phyloP scores from a whole-genome alignment of 1,140 invertebrate genomes.

The Nasonia vitripennis region DNA sequence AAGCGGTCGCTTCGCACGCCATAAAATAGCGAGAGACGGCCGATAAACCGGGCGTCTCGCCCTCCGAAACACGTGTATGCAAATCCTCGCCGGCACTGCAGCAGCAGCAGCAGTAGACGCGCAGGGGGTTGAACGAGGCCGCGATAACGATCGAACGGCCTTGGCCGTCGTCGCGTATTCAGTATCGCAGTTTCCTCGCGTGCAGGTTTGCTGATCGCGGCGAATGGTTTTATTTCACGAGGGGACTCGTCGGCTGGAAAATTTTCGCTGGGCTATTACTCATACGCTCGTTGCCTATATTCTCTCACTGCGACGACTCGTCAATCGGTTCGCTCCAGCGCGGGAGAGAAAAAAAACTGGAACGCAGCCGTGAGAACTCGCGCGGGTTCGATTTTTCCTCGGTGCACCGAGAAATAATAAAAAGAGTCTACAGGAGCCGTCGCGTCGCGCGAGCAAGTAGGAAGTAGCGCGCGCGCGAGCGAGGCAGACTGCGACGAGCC shows the following conservation, averaged over 20 bases:
- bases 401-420: neutral
- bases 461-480: neutral
- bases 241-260: neutral
- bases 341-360: no score
- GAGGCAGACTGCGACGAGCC: neutral
- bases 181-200: neutral
- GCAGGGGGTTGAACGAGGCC: neutral
- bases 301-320: no score
- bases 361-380: no score
- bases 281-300: neutral
- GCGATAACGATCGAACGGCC: constrained; percentile 29
- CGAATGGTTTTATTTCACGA: neutral
- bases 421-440: neutral
- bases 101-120: no score
- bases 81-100: neutral
- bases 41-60: neutral
- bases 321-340: no score
- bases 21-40: neutral
- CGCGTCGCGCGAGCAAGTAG: neutral
- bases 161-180: constrained; percentile 27
- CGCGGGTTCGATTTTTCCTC: no score
- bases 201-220: no score
- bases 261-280: neutral
- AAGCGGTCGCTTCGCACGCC: constrained; percentile 9
- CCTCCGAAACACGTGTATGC: constrained; percentile 18